Evolutionary conservation across 2,797 vertebrate genomes (phyloP).

Genomic region (Dicrostonyx torquatus): DNA sequence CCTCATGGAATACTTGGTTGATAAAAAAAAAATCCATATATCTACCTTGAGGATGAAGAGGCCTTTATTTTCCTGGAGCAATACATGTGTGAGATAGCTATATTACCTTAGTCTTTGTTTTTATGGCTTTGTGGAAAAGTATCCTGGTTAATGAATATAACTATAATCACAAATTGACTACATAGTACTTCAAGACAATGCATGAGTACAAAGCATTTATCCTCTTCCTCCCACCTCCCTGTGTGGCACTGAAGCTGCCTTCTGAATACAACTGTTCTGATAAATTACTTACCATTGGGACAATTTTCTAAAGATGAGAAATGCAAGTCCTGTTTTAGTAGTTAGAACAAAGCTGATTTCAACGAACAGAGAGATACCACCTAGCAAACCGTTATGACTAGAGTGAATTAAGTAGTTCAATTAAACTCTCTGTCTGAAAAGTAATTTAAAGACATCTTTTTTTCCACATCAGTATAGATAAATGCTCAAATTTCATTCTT

Average conservation of each 20-base stretch:
- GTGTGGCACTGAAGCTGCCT: background rate
- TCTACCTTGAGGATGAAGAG: background rate
- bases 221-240: background rate
- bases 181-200: background rate
- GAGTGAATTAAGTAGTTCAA: slow-evolving; percentile 60
- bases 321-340: background rate
- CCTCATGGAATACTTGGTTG: background rate
- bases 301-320: slow-evolving; percentile 32
- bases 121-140: slow-evolving; percentile 6
- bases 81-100: background rate
- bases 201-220: background rate
- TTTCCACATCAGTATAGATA: slow-evolving; percentile 50
- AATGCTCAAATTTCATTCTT: slow-evolving; percentile 47
- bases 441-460: slow-evolving; percentile 38
- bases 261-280: background rate
- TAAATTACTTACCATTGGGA: background rate
- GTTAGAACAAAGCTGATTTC: slow-evolving; percentile 62
- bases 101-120: background rate
- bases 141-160: slow-evolving; percentile 3
- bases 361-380: slow-evolving; percentile 53
- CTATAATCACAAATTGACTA: background rate
- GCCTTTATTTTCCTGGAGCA: background rate
- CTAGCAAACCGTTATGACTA: slow-evolving; percentile 43
- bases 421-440: slow-evolving; percentile 60
- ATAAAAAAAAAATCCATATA: background rate